phyloP scores from a whole-genome alignment of 2,888 invertebrate species.

The Dimorphilus gyrociliatus region DNA sequence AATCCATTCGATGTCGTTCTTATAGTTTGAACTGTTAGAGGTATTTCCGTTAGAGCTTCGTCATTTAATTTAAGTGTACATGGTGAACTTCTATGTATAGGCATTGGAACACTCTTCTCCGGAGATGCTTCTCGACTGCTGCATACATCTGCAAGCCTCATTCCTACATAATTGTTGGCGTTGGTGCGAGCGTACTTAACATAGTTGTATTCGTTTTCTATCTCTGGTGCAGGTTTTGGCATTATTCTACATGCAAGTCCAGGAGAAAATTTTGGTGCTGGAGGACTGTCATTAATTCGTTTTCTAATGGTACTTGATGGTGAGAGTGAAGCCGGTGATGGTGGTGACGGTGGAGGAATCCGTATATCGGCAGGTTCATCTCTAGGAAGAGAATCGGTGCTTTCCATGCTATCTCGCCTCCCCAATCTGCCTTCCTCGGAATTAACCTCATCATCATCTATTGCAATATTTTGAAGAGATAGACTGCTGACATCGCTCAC shows the following conservation, averaged over 20 bases:
- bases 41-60: slow-evolving; percentile 30
- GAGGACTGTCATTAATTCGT: too few relatives aligned
- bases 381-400: slow-evolving; percentile 9
- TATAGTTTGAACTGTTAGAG: too few relatives aligned
- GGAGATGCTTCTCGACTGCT: slow-evolving; percentile 8
- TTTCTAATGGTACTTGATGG: slow-evolving; percentile 1
- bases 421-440: slow-evolving; percentile 1
- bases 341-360: too few relatives aligned
- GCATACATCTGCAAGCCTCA: slow-evolving; percentile 45
- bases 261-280: too few relatives aligned
- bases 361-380: too few relatives aligned
- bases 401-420: slow-evolving; percentile 9
- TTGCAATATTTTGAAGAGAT: slow-evolving; percentile 15
- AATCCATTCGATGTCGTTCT: too few relatives aligned
- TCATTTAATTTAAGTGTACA: slow-evolving; percentile 17
- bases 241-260: neutral
- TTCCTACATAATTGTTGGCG: slow-evolving; percentile 62
- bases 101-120: slow-evolving; percentile 3
- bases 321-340: too few relatives aligned
- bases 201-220: slow-evolving; percentile 35
- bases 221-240: slow-evolving; percentile 13
- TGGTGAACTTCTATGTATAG: neutral
- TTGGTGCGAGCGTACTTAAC: slow-evolving; percentile 31
- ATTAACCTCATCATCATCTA: slow-evolving; percentile 10
- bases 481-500: slow-evolving; percentile 32